These are phyloP conservation scores for Auanema freiburgensis DNA, from an alignment of 2,888 invertebrate genomes.

Conservation along the genomic window DNA sequence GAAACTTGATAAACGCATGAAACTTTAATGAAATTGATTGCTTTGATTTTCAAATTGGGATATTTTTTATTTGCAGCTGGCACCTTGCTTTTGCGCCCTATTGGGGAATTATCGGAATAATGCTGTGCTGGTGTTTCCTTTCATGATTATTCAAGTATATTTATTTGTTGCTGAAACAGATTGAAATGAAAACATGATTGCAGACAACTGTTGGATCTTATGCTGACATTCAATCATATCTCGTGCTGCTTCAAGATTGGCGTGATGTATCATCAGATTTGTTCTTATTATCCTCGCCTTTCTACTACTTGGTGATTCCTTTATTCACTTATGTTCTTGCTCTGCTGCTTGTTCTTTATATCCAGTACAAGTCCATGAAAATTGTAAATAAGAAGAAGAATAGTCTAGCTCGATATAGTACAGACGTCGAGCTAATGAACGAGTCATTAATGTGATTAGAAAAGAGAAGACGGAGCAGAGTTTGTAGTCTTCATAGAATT, in stretches of 20 bases:
- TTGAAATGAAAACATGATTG: neutral
- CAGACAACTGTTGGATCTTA: slow-evolving; percentile 17
- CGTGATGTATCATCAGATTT: neutral
- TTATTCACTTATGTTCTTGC: slow-evolving; percentile 7
- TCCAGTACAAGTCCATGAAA: slow-evolving; percentile 18
- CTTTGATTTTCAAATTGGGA: neutral
- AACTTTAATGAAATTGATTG: neutral
- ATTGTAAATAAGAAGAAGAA: slow-evolving; percentile 17
- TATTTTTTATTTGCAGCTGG: slow-evolving; percentile 5
- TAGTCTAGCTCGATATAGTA: slow-evolving; percentile 6
- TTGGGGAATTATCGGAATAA: slow-evolving; percentile 18
- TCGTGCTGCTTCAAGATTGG: slow-evolving; percentile 12
- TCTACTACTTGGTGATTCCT: slow-evolving; percentile 13
- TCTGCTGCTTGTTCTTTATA: slow-evolving; percentile 15
- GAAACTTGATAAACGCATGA: neutral
- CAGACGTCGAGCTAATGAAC: slow-evolving; percentile 10
- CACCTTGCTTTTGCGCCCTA: slow-evolving; percentile 17
- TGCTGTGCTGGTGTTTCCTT: slow-evolving; percentile 13
- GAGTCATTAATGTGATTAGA: slow-evolving; percentile 16
- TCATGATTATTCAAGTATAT: slow-evolving; percentile 19
- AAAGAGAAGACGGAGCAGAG: too few relatives aligned
- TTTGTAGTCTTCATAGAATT: too few relatives aligned
- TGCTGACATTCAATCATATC: slow-evolving; percentile 16
- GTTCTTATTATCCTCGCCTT: slow-evolving; percentile 12
- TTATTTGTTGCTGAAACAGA: neutral